Base-by-base conservation (phyloP, 2,113 vertebrate species). In the Scomber scombrus region DNA sequence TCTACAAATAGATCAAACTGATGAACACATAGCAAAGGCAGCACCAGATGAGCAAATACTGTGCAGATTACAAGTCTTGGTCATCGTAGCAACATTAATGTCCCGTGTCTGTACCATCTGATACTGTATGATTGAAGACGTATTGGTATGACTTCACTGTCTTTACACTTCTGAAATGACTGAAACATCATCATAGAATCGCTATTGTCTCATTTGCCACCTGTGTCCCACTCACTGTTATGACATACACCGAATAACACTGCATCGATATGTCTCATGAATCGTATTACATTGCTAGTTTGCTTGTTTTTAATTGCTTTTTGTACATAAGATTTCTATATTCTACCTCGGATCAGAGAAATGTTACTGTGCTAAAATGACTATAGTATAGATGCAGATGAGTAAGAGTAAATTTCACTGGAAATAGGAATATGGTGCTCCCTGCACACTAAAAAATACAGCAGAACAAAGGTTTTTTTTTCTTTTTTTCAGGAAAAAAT, bases 221-320 rank as follows among this genome's bases (percentile, higher is more conserved):
- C 60, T 34, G 19, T 52, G 46, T 70, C 66, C 47, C 73, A 66
- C 71, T 71, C 80, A 71, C 43, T 71, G 61, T 78, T 63, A 67
- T 75, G 63, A 87, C 78, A 81, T 21, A 89, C 63, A 91, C 67
- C 63, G 21, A 86, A 77, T 74, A 81, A 71, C 83, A 90, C 77
- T 54, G 60, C 63, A 57, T 76, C 45, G 63, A 84, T 81, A 86
- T 86, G 81, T 87, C 71, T 89, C 66, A 83, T 88, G 78, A 83
- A 45, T 80, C 77, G 55, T 67, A 72, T 85, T 34, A 86, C 89
- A 86, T 89, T 89, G 87, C 84, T 87, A 86, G 69, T 89, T 81
- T 82, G 68, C 56, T 40, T 76, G 71, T 89, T 81, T 78, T 88
- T 79, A 74, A 94, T 92, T 88, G 90, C 92, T 93, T 92, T 78